These are phyloP conservation scores for Augochlorella aurata DNA, from an alignment of 2,888 invertebrate genomes.

Conservation along the genomic window DNA sequence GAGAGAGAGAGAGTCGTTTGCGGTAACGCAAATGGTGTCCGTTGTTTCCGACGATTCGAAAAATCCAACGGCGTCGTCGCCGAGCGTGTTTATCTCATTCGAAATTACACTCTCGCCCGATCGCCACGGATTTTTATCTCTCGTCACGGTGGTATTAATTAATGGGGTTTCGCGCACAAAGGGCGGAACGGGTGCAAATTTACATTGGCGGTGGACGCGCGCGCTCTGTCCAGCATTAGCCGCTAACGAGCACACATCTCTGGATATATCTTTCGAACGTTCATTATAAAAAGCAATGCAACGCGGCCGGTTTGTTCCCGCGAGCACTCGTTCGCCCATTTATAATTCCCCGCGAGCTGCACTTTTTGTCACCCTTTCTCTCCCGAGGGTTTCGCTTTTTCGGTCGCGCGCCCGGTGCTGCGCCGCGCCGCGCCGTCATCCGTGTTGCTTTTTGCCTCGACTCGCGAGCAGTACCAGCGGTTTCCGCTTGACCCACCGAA, in stretches of 20 bases:
- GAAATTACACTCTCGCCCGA: background rate
- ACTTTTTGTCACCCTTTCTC: constrained; percentile 10
- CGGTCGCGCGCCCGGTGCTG: background rate
- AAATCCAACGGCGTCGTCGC: constrained; percentile 12
- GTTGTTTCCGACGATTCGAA: background rate
- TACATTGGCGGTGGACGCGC: constrained; percentile 6
- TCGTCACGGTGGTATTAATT: constrained; percentile 46
- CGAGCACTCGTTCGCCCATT: constrained; percentile 31
- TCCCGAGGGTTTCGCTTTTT: background rate
- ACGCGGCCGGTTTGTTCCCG: background rate
- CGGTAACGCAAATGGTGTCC: background rate
- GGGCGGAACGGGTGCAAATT: constrained; percentile 27
- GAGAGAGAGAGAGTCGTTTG: background rate
- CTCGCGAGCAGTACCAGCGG: background rate
- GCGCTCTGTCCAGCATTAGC: background rate
- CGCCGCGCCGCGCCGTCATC: background rate
- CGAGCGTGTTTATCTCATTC: background rate
- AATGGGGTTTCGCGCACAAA: constrained; percentile 36
- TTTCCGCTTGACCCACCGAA: background rate
- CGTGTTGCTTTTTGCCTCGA: background rate
- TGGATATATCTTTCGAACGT: constrained; percentile 6
- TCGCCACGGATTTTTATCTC: constrained; percentile 11
- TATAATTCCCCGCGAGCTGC: constrained; percentile 22
- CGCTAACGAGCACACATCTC: constrained; percentile 37
- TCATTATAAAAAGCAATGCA: constrained; percentile 28